Evolutionary conservation across 1,140 invertebrate genomes (phyloP).

Genomic region (Ganaspis sp.): DNA sequence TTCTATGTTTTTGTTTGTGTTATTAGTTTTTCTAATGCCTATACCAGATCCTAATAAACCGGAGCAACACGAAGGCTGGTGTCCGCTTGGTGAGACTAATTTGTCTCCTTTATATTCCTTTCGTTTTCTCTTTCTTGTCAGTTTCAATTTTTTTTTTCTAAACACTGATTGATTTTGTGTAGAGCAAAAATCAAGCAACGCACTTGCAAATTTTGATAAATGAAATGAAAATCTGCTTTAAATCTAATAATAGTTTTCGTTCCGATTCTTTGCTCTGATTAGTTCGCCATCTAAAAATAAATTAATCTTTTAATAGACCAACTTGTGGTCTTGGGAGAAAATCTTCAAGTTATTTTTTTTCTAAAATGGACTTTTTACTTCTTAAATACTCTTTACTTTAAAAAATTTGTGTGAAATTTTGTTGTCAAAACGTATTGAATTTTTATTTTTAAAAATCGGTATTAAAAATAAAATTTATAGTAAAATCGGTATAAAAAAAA

Average conservation of each 20-base stretch:
- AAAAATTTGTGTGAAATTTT: too few species aligned
- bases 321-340: neutral
- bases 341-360: neutral
- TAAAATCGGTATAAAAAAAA: too few species aligned
- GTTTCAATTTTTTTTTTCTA: conserved; percentile 55
- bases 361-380: too few species aligned
- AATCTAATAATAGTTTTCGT: neutral
- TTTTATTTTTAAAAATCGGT: too few species aligned
- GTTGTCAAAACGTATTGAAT: too few species aligned
- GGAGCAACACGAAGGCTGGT: conserved; percentile 91
- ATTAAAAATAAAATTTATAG: too few species aligned
- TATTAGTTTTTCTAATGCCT: conserved; percentile 84
- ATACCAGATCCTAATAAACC: conserved; percentile 89
- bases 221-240: neutral
- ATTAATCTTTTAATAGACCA: neutral
- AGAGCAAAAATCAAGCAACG: neutral
- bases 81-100: conserved; percentile 84
- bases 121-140: conserved; percentile 48
- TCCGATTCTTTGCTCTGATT: conserved; percentile 16
- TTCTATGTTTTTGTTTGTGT: conserved; percentile 50
- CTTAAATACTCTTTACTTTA: too few species aligned
- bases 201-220: neutral
- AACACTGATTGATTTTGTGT: conserved; percentile 13
- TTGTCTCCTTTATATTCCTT: conserved; percentile 56
- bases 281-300: conserved; percentile 1